Evolutionary conservation across 2,113 vertebrate species (phyloP).

Genomic region (Ceyx margarethae): DNA sequence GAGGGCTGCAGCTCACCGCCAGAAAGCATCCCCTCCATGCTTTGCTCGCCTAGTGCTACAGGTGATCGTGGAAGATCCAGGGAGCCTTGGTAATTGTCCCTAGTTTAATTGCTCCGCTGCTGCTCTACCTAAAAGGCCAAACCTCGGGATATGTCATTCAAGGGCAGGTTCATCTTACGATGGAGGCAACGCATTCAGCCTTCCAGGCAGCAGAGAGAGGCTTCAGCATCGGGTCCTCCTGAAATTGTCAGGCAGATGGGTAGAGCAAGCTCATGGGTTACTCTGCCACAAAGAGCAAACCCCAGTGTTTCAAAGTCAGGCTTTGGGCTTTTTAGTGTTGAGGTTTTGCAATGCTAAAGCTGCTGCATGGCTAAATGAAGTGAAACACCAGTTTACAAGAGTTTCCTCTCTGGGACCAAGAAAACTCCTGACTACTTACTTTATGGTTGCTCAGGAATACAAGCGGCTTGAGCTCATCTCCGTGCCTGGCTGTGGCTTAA

Average conservation of each 20-base stretch:
- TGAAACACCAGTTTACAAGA: neutral
- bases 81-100: neutral
- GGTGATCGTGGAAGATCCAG: neutral
- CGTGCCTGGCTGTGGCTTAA: rapidly evolving
- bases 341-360: neutral
- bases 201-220: neutral
- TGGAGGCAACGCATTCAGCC: neutral
- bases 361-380: neutral
- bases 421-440: neutral
- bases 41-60: neutral
- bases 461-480: neutral
- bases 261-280: neutral
- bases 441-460: neutral
- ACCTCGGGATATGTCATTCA: neutral
- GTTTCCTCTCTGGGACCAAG: neutral
- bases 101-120: neutral
- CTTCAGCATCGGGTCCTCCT: neutral
- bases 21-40: neutral
- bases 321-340: neutral
- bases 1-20: neutral
- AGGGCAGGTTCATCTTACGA: neutral
- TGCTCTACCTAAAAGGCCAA: neutral
- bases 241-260: rapidly evolving
- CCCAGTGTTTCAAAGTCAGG: neutral
- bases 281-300: neutral